Percentiles rank a stretch among this genome's conserved stretches.
phyloP scores from a whole-genome alignment of 1,140 invertebrate species.

The Dufourea novaeangliae region DNA sequence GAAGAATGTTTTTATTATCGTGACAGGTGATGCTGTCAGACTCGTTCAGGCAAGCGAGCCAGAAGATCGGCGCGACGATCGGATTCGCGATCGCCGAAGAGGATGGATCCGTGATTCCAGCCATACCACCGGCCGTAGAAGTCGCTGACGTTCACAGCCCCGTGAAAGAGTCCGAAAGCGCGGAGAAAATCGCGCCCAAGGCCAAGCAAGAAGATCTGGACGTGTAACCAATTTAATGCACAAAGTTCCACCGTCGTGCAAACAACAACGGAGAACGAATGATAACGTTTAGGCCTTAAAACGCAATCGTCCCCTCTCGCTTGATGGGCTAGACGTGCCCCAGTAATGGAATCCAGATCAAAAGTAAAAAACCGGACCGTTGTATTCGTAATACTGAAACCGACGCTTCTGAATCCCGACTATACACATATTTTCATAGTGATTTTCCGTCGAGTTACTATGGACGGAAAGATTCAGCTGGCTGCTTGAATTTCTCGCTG shows the following conservation, averaged over 20 bases:
- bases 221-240: conserved; percentile 66
- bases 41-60: conserved; percentile 91
- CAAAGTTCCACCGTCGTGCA: background rate
- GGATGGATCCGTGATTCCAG: conserved; percentile 80
- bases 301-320: conserved; percentile 29
- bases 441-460: too few species aligned
- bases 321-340: background rate
- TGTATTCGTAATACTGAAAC: too few species aligned
- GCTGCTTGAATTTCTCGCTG: background rate
- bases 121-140: conserved; percentile 69
- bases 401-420: background rate
- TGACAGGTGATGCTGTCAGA: conserved; percentile 87
- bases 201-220: conserved; percentile 73
- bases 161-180: conserved; percentile 57
- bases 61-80: conserved; percentile 93
- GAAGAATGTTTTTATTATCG: too few species aligned
- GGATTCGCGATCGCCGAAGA: conserved; percentile 88
- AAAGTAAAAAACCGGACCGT: background rate
- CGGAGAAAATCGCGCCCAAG: conserved; percentile 72
- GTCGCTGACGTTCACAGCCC: conserved; percentile 70
- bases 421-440: background rate
- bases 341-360: background rate
- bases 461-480: background rate
- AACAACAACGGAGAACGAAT: conserved; percentile 15
- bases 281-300: conserved; percentile 25